Evolutionary conservation across 2,797 vertebrate species (phyloP).

Genomic region (Fringilla coelebs): DNA sequence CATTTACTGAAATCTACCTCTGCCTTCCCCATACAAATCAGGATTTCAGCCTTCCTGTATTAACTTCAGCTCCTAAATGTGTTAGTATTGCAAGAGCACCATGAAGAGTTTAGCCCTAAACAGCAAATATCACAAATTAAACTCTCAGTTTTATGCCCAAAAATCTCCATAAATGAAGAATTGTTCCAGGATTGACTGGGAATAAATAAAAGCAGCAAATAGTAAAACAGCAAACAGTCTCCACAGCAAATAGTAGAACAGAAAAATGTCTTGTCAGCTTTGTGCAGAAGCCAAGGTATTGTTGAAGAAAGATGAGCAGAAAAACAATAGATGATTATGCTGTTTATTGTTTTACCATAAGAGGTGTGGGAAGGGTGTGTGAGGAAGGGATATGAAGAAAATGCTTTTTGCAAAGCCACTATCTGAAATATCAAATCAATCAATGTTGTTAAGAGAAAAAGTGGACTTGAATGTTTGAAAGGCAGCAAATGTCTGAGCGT

Average conservation of each 20-base stretch:
- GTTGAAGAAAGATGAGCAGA: background rate
- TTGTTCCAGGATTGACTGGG: background rate
- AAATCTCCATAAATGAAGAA: background rate
- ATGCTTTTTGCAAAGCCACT: background rate
- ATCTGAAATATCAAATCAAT: background rate
- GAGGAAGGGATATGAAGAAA: background rate
- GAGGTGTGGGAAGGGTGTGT: rapidly evolving
- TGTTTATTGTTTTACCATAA: background rate
- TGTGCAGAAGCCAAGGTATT: background rate
- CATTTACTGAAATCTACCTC: background rate
- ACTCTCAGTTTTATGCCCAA: background rate
- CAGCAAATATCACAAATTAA: background rate
- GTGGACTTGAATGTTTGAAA: background rate
- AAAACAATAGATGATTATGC: background rate
- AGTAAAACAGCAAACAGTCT: background rate
- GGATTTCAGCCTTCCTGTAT: background rate
- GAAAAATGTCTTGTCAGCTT: background rate
- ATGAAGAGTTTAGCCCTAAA: background rate
- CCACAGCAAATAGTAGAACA: background rate
- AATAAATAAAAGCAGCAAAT: background rate
- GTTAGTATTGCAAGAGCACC: background rate
- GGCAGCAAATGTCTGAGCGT: background rate
- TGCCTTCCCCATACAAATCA: background rate
- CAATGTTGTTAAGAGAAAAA: background rate
- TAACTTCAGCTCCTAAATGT: background rate